Conservation (phyloP, 2,113 vertebrate species). For the Rana temporaria region DNA sequence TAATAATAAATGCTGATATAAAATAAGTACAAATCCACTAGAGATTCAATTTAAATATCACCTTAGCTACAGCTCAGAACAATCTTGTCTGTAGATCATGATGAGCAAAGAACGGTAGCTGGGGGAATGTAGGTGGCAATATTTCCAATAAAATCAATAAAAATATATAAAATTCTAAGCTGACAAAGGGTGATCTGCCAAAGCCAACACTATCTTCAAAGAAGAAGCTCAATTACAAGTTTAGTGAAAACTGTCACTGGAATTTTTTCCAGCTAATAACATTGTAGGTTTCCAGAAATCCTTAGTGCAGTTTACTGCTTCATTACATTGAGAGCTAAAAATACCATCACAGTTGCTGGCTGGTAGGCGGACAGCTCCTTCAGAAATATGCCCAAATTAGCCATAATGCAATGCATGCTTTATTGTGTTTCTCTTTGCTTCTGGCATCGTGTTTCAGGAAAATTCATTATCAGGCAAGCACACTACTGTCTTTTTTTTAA, state of each 20-base stretch:
- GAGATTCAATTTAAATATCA: too few species aligned
- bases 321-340: constrained; percentile 52
- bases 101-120: too few species aligned
- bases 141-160: neutral
- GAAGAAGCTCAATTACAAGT: constrained; percentile 8
- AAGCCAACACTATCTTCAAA: neutral
- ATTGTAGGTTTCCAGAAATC: constrained; percentile 3
- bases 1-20: too few species aligned
- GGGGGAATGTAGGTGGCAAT: neutral
- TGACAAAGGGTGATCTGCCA: neutral
- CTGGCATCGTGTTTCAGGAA: constrained; percentile 18
- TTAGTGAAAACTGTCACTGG: constrained; percentile 20
- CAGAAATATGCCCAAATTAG: constrained; percentile 42
- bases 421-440: constrained; percentile 18
- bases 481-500: constrained; percentile 1
- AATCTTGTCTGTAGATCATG: too few species aligned
- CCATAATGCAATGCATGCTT: constrained; percentile 20
- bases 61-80: too few species aligned
- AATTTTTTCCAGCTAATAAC: neutral
- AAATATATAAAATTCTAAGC: neutral
- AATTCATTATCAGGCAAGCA: constrained; percentile 1
- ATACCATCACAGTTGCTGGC: constrained; percentile 38
- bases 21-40: too few species aligned
- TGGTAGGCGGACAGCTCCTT: constrained; percentile 48
- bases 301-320: constrained; percentile 39